Conservation (phyloP, 2,888 invertebrate genomes). For the Drosophila sordidapex region DNA sequence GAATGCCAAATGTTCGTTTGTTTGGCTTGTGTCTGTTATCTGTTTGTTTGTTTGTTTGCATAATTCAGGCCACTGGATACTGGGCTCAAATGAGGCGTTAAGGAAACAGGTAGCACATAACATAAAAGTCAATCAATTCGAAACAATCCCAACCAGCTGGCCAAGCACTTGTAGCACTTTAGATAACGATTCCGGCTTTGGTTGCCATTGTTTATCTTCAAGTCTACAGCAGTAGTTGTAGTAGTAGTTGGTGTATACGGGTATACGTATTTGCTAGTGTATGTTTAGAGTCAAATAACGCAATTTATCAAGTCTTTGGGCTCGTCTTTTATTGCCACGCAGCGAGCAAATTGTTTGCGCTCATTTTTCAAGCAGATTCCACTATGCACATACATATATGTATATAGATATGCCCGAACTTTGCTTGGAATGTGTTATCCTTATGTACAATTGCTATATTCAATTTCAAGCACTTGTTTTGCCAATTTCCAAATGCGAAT, state of each 20-base stretch:
- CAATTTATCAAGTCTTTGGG: conserved; percentile 64
- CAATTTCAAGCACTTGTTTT: conserved; percentile 54
- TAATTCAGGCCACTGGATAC: conserved; percentile 53
- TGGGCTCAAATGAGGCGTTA: conserved; percentile 24
- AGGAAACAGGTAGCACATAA: conserved; percentile 23
- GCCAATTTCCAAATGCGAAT: conserved; percentile 58
- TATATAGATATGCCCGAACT: background rate
- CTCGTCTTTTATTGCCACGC: conserved; percentile 50
- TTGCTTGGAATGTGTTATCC: conserved; percentile 5
- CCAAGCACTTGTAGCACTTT: conserved; percentile 64
- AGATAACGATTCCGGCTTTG: conserved; percentile 36
- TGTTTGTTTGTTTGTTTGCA: conserved; percentile 51
- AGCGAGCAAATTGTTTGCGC: conserved; percentile 40
- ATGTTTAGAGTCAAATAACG: conserved; percentile 58
- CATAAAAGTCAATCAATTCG: conserved; percentile 50
- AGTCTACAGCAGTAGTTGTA: background rate
- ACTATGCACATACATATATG: background rate
- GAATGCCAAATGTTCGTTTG: conserved; percentile 11
- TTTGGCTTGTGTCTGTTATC: conserved; percentile 25
- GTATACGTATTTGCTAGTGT: conserved; percentile 10
- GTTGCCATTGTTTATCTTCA: conserved; percentile 34
- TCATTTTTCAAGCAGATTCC: conserved; percentile 57
- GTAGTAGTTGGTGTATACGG: background rate
- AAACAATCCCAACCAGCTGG: conserved; percentile 57
- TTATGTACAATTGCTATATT: conserved; percentile 49